Percentiles rank a stretch among this genome's conserved stretches.
Conservation (phyloP, 1,140 invertebrate genomes). For the Brachionus paranguensis region DNA sequence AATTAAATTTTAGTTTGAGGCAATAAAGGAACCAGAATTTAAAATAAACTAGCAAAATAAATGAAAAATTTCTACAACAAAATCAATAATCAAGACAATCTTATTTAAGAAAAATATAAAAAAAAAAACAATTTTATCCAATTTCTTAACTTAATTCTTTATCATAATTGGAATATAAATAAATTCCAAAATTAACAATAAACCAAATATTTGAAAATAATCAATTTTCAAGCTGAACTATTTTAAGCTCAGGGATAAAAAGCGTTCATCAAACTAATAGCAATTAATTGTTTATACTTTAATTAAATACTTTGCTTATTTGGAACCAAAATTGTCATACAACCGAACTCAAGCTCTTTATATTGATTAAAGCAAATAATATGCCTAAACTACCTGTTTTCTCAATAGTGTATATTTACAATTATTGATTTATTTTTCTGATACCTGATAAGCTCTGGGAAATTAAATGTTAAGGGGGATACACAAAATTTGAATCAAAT, state of each 20-base stretch:
- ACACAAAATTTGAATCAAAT: neutral
- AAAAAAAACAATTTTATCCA: neutral
- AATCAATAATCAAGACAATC: constrained; percentile 1
- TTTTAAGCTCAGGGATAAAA: neutral
- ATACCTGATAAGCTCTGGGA: neutral
- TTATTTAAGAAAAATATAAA: neutral
- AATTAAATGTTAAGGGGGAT: neutral
- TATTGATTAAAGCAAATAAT: neutral
- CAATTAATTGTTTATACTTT: neutral
- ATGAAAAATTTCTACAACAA: neutral
- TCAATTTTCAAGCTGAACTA: neutral
- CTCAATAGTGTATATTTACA: neutral
- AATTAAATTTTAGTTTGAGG: constrained; percentile 25
- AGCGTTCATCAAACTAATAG: neutral
- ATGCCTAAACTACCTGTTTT: neutral
- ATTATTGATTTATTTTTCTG: neutral
- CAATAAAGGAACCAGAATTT: neutral
- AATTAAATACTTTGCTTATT: neutral
- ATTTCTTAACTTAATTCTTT: neutral
- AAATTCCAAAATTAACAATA: neutral
- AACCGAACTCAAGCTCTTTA: neutral
- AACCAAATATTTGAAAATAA: neutral
- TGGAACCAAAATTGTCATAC: neutral
- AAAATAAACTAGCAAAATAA: neutral
- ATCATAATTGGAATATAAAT: neutral